These are phyloP conservation scores for Glossosoma conforme DNA, from an alignment of 1,140 invertebrate species.

Conservation along the genomic window DNA sequence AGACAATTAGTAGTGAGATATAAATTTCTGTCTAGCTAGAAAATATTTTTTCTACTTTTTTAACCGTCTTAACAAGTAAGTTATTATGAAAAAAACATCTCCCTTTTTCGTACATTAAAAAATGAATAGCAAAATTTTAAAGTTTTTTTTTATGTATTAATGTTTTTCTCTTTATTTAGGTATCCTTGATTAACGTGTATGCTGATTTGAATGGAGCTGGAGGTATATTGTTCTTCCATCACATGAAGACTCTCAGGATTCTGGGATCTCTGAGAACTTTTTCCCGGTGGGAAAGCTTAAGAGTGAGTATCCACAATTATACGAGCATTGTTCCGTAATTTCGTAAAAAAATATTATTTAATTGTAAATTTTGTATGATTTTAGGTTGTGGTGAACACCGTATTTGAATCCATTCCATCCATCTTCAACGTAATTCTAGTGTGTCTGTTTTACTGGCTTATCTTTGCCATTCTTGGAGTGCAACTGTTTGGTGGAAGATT, in stretches of 20 bases:
- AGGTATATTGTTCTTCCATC: constrained; percentile 84
- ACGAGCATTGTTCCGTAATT: neutral
- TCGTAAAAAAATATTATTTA: neutral
- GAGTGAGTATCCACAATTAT: constrained; percentile 68
- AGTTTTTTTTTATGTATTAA: neutral
- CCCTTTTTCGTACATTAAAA: neutral
- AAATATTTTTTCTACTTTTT: too few relatives aligned
- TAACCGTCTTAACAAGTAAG: too few relatives aligned
- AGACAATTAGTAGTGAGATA: too few relatives aligned
- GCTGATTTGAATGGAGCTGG: constrained; percentile 73
- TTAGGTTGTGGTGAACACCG: constrained; percentile 89
- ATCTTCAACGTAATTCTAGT: constrained; percentile 97
- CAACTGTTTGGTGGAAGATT: too few relatives aligned
- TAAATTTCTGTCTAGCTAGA: too few relatives aligned
- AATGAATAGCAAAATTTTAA: constrained; percentile 6
- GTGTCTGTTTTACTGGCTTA: too few relatives aligned
- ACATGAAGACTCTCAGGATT: constrained; percentile 85
- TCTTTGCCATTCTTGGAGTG: too few relatives aligned
- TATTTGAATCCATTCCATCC: constrained; percentile 91
- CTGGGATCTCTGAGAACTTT: constrained; percentile 85
- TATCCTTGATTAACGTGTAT: constrained; percentile 82
- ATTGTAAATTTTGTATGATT: neutral
- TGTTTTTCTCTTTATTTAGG: constrained; percentile 47
- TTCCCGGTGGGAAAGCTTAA: constrained; percentile 93
- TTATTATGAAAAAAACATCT: neutral